Base-by-base conservation (phyloP, 2,888 invertebrate species). In the Trachelus troglodyta region DNA sequence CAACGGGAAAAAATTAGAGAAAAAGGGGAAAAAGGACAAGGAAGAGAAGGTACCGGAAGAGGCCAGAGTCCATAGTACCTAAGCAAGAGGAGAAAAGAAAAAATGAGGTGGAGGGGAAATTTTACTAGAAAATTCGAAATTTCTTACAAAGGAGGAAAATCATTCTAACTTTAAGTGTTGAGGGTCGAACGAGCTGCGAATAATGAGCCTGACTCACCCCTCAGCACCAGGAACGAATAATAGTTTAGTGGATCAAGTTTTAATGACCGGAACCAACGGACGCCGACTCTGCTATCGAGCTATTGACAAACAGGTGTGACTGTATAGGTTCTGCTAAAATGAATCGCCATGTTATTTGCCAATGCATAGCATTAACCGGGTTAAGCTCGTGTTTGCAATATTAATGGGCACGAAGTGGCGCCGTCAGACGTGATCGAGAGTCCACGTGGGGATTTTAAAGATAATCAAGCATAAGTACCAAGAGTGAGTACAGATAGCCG, bases 171-270 rank as follows among this genome's bases (percentile, higher is more conserved):
- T 56, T 23, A 2, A 23, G 56, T 9, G 23, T 23, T 9, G 2
- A 6, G 56, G 23, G 56, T 23, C 23, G 9, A 56, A 56, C 56
- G 56, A 56, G 9, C 56, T 23, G 56, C 9, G 56, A 56, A 56
- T 56, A 56, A 56, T 9, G 23, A 56, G 23, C 56, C 56, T 9
- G 23, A 23, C 56, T 56, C 56, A 1, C 2, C 9, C 56, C 56
- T 56, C 56, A 0, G 56, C 56, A 56, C 35, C 9, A 82, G 83
- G 83, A 79, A 82, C 86, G 86, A 84, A 86, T 86, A 85, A 85
- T 85, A 86, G 85, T 86, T 85, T 85, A 85, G 84, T 86, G 85
- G 84, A 86, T 87, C 85, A 86, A 83, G 83, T 86, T 87, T 86
- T 87, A 85, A 86, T 87, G 86, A 86, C 86, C 83, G 85, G 85